Base-by-base conservation (phyloP, 2,888 invertebrate genomes). In the Mythimna pallens region DNA sequence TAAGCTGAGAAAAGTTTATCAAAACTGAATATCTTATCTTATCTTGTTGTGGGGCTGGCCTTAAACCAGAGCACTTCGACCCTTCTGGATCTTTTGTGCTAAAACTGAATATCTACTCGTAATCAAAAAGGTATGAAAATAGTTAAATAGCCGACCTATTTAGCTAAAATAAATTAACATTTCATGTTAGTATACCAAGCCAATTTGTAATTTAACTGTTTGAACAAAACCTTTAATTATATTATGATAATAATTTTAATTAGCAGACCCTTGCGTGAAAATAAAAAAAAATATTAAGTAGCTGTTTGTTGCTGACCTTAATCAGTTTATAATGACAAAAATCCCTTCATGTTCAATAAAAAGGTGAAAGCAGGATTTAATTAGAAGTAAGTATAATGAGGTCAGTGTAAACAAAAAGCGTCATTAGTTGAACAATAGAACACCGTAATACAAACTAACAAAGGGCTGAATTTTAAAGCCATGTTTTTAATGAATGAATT, bases 141-240 rank as follows among this genome's bases (percentile, higher is more conserved):
- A 47, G 12, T 43, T 47, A 47, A 47, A 5, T 47, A 47, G 25
- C 3, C 14, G 5, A 2, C 47, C 47, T 59, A 17, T 7, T 5
- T 20, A 7, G 20, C 9, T 20, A 7, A 22, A 14, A 17, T 52
- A 34, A 25, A 30, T 57, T 2, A 36, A 47, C 7, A 43, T 14
- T 34, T 22, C 47, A 47, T 20, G 7, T 20, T 47, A 47, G 17
- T 47, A 17, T 30, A 47, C 12, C n/a, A 5, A 57, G 22, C 17
- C 10, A 12, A 63, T 55, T 50, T 25, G 3, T n/a, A 30, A 17
- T 52, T 50, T 47, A 12, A 30, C 10, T 36, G 4, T 25, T 54
- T 12, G 64, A 80, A 72, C 30, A 69, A 5, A 52, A n/a, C 50
- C 58, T 54, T 82, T 73, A 55, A 73, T 73, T 82, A 65, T 10